Conservation (phyloP, 2,888 invertebrate genomes). For the Diabrotica balteata region DNA sequence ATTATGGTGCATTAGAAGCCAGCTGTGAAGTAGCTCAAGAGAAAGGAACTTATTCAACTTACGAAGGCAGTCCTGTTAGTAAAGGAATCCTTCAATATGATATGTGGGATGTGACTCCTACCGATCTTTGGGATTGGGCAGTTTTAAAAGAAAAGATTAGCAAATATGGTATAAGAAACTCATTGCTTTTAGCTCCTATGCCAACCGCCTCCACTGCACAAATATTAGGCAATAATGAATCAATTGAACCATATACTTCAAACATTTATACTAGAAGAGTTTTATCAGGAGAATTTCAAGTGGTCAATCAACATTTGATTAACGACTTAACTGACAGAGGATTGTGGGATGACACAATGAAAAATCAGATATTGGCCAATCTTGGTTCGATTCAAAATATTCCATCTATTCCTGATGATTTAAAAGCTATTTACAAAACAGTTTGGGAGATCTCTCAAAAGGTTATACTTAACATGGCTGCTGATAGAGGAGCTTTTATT, state of each 20-base stretch:
- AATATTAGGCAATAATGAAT: constrained; percentile 98
- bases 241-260: constrained; percentile 97
- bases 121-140: constrained; percentile 89
- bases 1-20: constrained; percentile 95
- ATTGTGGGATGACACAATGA: constrained; percentile 95
- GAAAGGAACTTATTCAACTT: constrained; percentile 88
- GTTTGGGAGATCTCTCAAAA: constrained; percentile 98
- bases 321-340: constrained; percentile 90
- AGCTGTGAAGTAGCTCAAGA: constrained; percentile 92
- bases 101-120: constrained; percentile 94
- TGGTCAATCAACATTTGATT: constrained; percentile 92
- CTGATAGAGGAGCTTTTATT: constrained; percentile 96
- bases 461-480: constrained; percentile 93
- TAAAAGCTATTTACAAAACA: constrained; percentile 91
- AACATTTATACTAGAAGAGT: constrained; percentile 96
- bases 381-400: constrained; percentile 94
- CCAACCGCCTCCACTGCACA: constrained; percentile 99
- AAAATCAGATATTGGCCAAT: constrained; percentile 88
- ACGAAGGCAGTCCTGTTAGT: constrained; percentile 87
- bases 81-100: constrained; percentile 96
- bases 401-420: constrained; percentile 80
- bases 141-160: constrained; percentile 83
- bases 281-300: constrained; percentile 92
- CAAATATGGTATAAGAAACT: constrained; percentile 90
- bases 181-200: constrained; percentile 91